Evolutionary conservation across 2,888 invertebrate genomes (phyloP), one percentile per base, ranked within the genome.

Genomic region (Lycophotia porphyrea): DNA sequence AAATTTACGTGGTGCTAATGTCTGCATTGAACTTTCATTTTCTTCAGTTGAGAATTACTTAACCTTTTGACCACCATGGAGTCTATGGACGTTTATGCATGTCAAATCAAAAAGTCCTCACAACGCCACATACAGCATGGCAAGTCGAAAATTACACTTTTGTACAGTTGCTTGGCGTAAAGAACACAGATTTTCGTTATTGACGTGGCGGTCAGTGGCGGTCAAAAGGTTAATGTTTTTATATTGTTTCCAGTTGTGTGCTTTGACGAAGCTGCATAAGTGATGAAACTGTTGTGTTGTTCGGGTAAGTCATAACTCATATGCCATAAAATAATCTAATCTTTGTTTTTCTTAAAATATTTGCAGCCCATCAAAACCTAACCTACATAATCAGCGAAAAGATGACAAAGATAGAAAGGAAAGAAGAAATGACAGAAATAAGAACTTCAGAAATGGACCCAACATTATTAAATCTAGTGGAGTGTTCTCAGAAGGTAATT

Each of bases 401-500:
- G 94, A 95, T 66, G 93, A 95, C 2, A 94, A 90, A 81, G 90
- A 90, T 18, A 91, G 84, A 61, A 92, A 87, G 63, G 94, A 95
- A 7, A 90, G 91, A 15, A 94, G 87, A 82, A 93, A 93, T 85
- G 92, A 94, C 67, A 92, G 86, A 84, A 94, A 93, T 65, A 94
- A 88, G 71, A 91, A 93, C 75, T 84, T 89, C 8, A 95, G 88
- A 81, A 93, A 94, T 90, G 95, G 94, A 7, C 94, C 95, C 2
- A 94, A 93, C 65, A 89, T 96, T 72, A 95, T 96, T 60, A 96
- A 96, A 81, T 95, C 96, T 2, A 88, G 90, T 81, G 96, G 96
- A 78, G 96, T 96, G 5, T 96, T 96, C 85, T 96, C 96, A 63
- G 96, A 96, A 95, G 96, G 96, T 96, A 92, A 80, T 39, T 52